phyloP scores from a whole-genome alignment of 2,113 vertebrate genomes.

The Centropus bengalensis region DNA sequence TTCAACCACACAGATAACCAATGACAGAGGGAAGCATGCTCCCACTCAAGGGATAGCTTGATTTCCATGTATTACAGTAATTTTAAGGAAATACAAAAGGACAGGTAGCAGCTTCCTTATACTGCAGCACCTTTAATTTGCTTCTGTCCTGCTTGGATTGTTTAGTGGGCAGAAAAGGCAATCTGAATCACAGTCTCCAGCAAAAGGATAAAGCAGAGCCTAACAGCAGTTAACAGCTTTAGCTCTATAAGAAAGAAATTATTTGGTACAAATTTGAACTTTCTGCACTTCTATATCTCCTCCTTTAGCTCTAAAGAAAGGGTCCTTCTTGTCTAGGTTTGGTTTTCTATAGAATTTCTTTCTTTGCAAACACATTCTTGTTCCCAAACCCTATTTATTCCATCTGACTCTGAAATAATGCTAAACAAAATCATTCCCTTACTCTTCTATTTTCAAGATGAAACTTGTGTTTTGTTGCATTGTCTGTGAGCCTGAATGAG shows the following conservation, averaged over 20 bases:
- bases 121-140: slow-evolving; percentile 6
- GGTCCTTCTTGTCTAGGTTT: not conserved
- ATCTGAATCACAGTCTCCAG: not conserved
- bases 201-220: not conserved
- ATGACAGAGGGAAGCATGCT: not conserved
- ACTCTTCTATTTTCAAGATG: not conserved
- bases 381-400: not conserved
- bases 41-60: not conserved
- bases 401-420: not conserved
- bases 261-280: not conserved
- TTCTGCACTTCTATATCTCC: not conserved
- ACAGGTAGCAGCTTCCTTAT: not conserved
- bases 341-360: not conserved
- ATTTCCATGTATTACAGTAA: not conserved
- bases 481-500: not conserved
- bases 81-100: not conserved
- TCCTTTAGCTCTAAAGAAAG: not conserved
- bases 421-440: not conserved
- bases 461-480: not conserved
- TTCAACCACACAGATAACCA: not conserved
- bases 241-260: not conserved
- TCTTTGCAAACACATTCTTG: not conserved
- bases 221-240: not conserved
- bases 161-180: not conserved
- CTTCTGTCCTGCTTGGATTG: not conserved